Conservation (phyloP, 2,888 invertebrate genomes). For the Smittia aterrima region DNA sequence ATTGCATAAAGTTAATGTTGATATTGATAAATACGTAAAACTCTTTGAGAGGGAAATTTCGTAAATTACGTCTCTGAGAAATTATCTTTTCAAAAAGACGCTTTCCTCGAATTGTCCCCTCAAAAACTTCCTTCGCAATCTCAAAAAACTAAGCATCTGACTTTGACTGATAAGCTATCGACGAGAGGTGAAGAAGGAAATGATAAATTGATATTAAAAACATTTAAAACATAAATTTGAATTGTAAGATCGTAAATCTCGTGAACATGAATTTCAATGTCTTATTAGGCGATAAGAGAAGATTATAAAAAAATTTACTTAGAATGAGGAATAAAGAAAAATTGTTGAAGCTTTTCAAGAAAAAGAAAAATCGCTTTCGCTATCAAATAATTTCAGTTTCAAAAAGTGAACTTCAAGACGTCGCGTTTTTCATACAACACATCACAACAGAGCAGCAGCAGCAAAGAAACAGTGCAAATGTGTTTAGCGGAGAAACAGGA, state of each 20-base stretch:
- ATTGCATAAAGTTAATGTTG: not conserved
- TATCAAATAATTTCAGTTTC: not conserved
- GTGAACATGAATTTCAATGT: not conserved
- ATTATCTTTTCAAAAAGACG: no score
- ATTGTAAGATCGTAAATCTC: slow-evolving; percentile 3
- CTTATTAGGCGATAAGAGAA: slow-evolving; percentile 3
- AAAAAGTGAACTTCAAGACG: no score
- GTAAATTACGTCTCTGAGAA: no score
- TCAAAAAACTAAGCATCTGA: not conserved
- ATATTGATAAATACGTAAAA: not conserved
- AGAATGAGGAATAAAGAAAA: not conserved
- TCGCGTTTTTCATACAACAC: slow-evolving; percentile 3
- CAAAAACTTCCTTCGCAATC: not conserved
- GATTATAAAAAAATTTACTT: not conserved
- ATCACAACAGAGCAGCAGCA: not conserved
- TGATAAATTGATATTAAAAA: slow-evolving; percentile 7
- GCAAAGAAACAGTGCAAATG: not conserved
- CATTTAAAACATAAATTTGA: not conserved
- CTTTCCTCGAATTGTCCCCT: no score
- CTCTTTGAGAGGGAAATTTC: no score
- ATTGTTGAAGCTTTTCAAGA: slow-evolving; percentile 33
- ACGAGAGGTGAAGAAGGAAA: not conserved
- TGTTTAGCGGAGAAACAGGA: slow-evolving; percentile 19
- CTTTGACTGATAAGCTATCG: slow-evolving; percentile 1
- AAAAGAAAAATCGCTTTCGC: not conserved